A percentile compares a stretch with the other conserved stretches of the same genome.
Conservation (phyloP, 2,113 vertebrate species). For the Pelodiscus sinensis region DNA sequence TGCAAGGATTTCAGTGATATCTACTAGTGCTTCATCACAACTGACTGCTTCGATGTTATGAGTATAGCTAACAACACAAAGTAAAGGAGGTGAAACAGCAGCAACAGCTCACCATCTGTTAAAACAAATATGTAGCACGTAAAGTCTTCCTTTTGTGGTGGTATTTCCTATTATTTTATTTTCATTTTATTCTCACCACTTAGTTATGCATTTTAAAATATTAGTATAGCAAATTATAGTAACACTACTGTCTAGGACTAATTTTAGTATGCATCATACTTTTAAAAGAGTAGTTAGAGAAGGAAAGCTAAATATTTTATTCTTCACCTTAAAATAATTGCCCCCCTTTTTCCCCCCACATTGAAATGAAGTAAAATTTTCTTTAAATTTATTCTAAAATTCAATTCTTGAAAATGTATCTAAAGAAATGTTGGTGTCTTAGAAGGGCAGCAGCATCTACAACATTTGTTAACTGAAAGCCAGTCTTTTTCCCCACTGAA, state of each 20-base stretch:
- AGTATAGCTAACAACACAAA: constrained; percentile 88
- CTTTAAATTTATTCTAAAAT: background rate
- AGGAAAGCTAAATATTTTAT: background rate
- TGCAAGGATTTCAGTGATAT: constrained; percentile 88
- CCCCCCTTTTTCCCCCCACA: background rate
- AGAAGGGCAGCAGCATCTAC: background rate
- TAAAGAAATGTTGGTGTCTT: background rate
- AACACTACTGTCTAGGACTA: background rate
- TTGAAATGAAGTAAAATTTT: constrained; percentile 20
- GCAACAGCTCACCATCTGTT: constrained; percentile 48
- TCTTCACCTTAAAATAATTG: background rate
- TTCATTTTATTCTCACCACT: background rate
- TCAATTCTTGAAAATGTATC: background rate
- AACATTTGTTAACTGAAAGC: background rate
- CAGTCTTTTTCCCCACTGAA: background rate
- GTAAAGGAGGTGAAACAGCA: constrained; percentile 69
- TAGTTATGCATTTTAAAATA: background rate
- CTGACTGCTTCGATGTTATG: constrained; percentile 97
- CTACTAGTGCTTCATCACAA: constrained; percentile 95
- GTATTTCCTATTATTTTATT: constrained; percentile 23
- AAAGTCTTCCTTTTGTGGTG: constrained; percentile 52
- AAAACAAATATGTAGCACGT: constrained; percentile 50
- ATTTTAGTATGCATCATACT: background rate
- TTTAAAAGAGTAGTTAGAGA: constrained; percentile 4
- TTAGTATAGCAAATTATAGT: background rate